phyloP scores from a whole-genome alignment of 2,888 invertebrate species.

The Drepanosiphum platanoidis region DNA sequence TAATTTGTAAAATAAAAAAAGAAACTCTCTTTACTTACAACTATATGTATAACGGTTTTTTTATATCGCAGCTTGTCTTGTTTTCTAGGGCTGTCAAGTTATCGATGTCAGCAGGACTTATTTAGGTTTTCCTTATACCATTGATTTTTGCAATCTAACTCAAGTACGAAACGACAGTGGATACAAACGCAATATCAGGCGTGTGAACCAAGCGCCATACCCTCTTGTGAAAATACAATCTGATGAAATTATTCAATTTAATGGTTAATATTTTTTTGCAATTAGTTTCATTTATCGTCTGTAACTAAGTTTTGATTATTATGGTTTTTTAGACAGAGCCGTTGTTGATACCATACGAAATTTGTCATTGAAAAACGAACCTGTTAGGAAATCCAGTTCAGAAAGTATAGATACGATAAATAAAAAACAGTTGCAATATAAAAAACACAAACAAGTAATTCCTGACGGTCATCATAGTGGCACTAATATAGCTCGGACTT shows the following conservation, averaged over 20 bases:
- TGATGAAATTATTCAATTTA: conserved; percentile 68
- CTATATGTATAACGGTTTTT: no score
- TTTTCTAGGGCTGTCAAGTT: conserved; percentile 75
- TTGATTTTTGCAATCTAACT: conserved; percentile 80
- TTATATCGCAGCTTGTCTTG: background rate
- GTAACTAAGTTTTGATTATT: background rate
- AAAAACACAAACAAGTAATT: conserved; percentile 52
- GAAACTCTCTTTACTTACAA: no score
- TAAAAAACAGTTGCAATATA: conserved; percentile 51
- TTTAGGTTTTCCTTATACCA: conserved; percentile 78
- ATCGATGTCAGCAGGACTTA: conserved; percentile 78
- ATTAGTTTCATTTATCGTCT: background rate
- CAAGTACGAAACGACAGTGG: conserved; percentile 80
- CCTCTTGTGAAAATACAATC: conserved; percentile 78
- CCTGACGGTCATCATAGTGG: conserved; percentile 67
- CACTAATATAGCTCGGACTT: conserved; percentile 79
- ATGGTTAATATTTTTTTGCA: conserved; percentile 65
- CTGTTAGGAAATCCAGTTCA: conserved; percentile 40
- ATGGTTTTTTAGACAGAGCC: conserved; percentile 46
- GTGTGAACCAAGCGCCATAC: conserved; percentile 84
- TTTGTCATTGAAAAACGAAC: conserved; percentile 45
- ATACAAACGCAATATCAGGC: conserved; percentile 76
- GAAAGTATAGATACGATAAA: conserved; percentile 48
- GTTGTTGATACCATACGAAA: conserved; percentile 55
- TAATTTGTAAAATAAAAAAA: no score